Base-by-base conservation (phyloP, 1,140 invertebrate species). In the Drosophila azteca region DNA sequence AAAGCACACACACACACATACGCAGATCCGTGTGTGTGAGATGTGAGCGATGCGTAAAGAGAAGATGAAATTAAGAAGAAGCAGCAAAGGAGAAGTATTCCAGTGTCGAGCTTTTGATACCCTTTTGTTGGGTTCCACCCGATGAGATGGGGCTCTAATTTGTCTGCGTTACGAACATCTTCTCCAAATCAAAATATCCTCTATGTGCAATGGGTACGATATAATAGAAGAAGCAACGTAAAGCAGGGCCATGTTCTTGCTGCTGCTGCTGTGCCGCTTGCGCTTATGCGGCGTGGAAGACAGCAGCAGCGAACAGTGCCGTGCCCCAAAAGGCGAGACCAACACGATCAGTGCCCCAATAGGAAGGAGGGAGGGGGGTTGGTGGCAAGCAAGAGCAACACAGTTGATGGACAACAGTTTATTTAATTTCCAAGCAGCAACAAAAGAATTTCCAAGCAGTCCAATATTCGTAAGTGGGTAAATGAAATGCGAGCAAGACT, bases 391-490 rank as follows among this genome's bases (percentile, higher is more conserved):
- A 31, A 26, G 51, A 22, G 41, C 58, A 31, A 46, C 50, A 41
- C 53, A 62, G 61, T 71, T 85, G 67, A 84, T 81, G 73, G 82
- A 80, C 79, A 52, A 52, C 77, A 68, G 66, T 80, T 80, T 85
- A 77, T 85, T 84, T 85, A 77, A 84, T 77, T 81, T 77, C 46
- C 60, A 49, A 85, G 55, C 51, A 59, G 73, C 54, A 58, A 62
- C 55, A 65, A 41, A 43, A 75, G 71, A 66, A 66, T 74, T 55
- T 51, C 51, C 44, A 39, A 39, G 35, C 35, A 39, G 35, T 39
- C 35, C 35, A 39, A 39, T 39, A 39, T 39, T 39, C 35, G 35
- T 39, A 57, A 45, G 39, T 57, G 41, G 41, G 24, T 20, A 50
- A 50, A 44, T 20, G 44, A 46, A 43, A 29, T 26, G 35, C 46